Percentiles rank a stretch among this genome's conserved stretches.
phyloP scores from a whole-genome alignment of 2,113 vertebrate species.

The Pantherophis guttatus region DNA sequence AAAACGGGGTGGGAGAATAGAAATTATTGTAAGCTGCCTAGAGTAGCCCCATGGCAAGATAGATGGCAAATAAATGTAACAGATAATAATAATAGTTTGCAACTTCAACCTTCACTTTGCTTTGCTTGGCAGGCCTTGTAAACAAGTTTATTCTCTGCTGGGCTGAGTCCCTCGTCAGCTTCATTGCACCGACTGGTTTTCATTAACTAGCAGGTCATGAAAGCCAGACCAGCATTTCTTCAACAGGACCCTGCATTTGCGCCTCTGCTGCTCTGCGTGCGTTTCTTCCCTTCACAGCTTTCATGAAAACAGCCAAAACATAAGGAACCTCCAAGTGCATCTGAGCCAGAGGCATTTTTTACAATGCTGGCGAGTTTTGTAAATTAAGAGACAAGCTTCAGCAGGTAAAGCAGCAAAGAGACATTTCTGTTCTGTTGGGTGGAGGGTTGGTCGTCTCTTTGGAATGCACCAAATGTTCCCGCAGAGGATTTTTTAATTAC shows the following conservation, averaged over 20 bases:
- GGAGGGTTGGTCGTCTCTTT: neutral
- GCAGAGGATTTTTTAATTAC: neutral
- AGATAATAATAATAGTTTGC: neutral
- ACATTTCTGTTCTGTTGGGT: neutral
- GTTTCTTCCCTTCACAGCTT: too few species aligned
- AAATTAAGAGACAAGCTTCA: neutral
- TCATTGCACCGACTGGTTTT: neutral
- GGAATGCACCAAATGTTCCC: constrained; percentile 6
- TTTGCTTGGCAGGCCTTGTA: neutral
- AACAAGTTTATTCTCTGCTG: constrained; percentile 28
- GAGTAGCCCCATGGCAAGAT: neutral
- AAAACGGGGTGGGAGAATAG: too few species aligned
- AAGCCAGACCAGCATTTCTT: neutral
- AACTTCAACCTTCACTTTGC: neutral
- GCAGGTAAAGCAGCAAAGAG: neutral
- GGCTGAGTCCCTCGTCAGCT: neutral
- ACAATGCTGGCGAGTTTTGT: neutral
- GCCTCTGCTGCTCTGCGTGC: neutral
- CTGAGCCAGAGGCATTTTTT: neutral
- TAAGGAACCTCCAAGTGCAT: neutral
- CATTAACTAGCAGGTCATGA: neutral
- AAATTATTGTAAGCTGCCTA: neutral
- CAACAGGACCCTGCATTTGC: neutral
- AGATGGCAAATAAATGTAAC: neutral
- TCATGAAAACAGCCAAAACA: neutral